Evolutionary conservation across 2,113 vertebrate genomes (phyloP).

Genomic region (Oryzias javanicus): DNA sequence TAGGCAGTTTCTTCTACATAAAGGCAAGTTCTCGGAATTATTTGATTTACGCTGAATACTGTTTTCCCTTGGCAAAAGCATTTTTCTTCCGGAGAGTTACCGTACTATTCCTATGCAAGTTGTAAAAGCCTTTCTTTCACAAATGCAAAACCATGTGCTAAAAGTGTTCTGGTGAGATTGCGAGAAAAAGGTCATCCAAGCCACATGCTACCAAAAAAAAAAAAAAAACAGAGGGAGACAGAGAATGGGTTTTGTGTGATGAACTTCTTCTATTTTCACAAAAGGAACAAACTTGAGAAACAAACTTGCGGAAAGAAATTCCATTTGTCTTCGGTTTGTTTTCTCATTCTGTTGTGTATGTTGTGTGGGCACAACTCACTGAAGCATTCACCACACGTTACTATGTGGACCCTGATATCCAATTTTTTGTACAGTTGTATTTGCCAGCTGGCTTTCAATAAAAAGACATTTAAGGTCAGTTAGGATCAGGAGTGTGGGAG

Average conservation of each 20-base stretch:
- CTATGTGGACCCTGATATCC: conserved; percentile 20
- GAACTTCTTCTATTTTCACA: conserved; percentile 4
- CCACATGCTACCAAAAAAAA: conserved; percentile 18
- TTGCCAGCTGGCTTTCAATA: conserved; percentile 30
- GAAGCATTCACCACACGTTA: neutral
- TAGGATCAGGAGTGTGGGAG: conserved; percentile 37
- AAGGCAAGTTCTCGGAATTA: conserved; percentile 35
- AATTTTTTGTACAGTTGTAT: conserved; percentile 11
- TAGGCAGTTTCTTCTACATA: neutral
- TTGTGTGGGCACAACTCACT: conserved; percentile 11
- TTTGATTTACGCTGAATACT: conserved; percentile 56
- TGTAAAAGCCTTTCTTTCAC: conserved; percentile 36
- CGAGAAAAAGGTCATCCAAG: conserved; percentile 49
- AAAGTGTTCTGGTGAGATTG: conserved; percentile 21
- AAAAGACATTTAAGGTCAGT: conserved; percentile 24
- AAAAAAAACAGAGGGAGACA: conserved; percentile 1
- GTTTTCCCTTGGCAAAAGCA: conserved; percentile 54
- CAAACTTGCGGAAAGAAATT: neutral
- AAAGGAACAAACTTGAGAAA: conserved; percentile 2
- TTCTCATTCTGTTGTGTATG: conserved; percentile 21
- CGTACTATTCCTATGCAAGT: conserved; percentile 21
- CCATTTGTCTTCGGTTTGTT: neutral
- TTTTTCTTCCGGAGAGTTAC: conserved; percentile 45
- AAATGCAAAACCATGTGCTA: conserved; percentile 34
- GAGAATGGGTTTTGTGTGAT: conserved; percentile 14